Base-by-base conservation (phyloP, 2,113 vertebrate genomes). In the Porphyrio hochstetteri region DNA sequence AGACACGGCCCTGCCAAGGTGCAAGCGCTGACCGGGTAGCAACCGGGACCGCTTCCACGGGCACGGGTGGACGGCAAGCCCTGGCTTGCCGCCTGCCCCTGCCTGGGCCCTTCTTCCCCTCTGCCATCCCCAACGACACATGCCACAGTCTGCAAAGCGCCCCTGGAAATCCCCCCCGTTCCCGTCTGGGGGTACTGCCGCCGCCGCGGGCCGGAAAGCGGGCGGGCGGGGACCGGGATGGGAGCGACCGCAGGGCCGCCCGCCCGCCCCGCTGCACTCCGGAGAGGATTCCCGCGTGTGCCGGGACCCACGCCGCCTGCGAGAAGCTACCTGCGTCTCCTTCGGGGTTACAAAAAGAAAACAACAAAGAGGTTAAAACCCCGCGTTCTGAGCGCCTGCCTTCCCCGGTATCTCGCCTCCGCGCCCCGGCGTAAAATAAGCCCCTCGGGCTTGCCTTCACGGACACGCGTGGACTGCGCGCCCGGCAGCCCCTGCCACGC, bases 101-200 rank as follows among this genome's bases (percentile, higher is more conserved):
- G 15, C 38, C 40, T 5, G 67, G 42, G 33, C 42, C 61, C 33
- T 60, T 36, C 36, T 17, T 46, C 18, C 31, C n/a, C 11, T 2
- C 11, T 52, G 10, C 42, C 4, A 4, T 33, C 40, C 38, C 48
- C 36, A 11, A 31, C 3, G 3, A 91, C 87, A 94, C 31, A 28
- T 13, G 1, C 25, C n/a, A 11, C 13, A 0, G 5, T 7, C 59
- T 16, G n/a, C 9, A 46, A 85, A 65, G 1, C 3, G 29, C 11
- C 12, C 8, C 56, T 20, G 60, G 38, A 63, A 61, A 9, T 16
- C 17, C 10, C 5, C 13, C 7, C 3, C 10, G 40, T 9, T 31
- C 12, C 48, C 24, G 4, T 44, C 8, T 11, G 3, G n/a, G n/a
- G 44, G 19, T 5, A 35, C 56, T 11, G 16, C n/a, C 17, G 16